Evolutionary conservation across 1,140 invertebrate species (phyloP).

Genomic region (Adoxophyes honmai): DNA sequence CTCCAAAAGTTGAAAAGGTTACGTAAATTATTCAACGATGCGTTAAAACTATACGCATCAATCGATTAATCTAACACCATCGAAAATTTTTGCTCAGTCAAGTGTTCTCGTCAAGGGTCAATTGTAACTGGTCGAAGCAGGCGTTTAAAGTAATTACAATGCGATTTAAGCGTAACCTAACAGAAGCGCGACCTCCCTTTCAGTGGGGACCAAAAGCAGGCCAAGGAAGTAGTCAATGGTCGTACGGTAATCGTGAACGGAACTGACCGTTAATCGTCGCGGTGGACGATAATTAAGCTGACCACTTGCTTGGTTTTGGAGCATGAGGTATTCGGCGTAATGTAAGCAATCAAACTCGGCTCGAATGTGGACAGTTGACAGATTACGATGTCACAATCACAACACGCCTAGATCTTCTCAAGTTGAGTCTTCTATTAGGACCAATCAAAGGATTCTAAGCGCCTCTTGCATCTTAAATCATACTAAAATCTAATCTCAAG

Average conservation of each 20-base stretch:
- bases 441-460: too few species aligned
- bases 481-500: too few species aligned
- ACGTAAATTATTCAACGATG: too few species aligned
- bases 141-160: conserved; percentile 11
- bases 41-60: too few species aligned
- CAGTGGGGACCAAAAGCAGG: conserved; percentile 9
- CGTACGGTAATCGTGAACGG: not conserved
- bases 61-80: too few species aligned
- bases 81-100: too few species aligned
- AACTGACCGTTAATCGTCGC: conserved; percentile 2
- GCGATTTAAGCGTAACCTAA: conserved; percentile 7
- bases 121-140: not conserved
- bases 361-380: not conserved
- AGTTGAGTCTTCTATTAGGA: too few species aligned
- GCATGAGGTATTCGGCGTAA: not conserved
- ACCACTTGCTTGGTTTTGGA: not conserved
- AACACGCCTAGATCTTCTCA: too few species aligned
- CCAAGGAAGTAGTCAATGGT: conserved; percentile 13
- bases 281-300: not conserved
- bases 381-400: too few species aligned
- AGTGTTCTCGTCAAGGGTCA: not conserved
- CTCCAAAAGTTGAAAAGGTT: too few species aligned
- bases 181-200: conserved; percentile 13
- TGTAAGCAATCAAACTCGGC: too few species aligned
- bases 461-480: too few species aligned